Evolutionary conservation across 2,888 invertebrate genomes (phyloP).

Genomic region (Polydrusus pterygomalis): DNA sequence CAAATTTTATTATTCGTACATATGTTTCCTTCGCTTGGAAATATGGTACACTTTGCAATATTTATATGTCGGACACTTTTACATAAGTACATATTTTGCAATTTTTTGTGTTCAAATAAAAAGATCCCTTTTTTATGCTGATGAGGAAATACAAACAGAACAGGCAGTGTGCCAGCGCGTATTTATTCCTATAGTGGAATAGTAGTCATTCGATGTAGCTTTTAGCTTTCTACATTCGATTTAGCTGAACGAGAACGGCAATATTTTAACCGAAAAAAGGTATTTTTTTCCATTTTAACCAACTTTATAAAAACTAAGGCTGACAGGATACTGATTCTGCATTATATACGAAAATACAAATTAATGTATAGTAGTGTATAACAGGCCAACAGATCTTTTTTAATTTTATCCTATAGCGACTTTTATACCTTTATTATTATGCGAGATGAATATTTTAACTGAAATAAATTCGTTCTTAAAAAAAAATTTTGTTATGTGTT

Average conservation of each 20-base stretch:
- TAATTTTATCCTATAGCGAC: too few species aligned
- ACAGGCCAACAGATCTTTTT: too few species aligned
- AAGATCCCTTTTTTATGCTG: conserved; percentile 9
- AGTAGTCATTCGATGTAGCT: neutral
- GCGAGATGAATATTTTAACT: too few species aligned
- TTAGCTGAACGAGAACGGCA: neutral
- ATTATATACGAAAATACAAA: too few species aligned
- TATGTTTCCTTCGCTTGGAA: neutral
- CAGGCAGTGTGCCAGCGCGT: neutral
- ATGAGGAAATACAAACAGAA: neutral
- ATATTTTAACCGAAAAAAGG: neutral
- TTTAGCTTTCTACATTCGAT: neutral
- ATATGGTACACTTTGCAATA: conserved; percentile 1
- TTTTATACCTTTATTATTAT: too few species aligned
- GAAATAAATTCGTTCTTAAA: too few species aligned
- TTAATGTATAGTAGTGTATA: too few species aligned
- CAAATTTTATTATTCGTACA: conserved; percentile 5
- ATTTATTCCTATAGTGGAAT: neutral
- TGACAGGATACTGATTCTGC: too few species aligned
- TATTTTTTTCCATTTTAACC: too few species aligned
- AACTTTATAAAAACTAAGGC: too few species aligned
- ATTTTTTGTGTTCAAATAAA: neutral
- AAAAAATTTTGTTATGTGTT: too few species aligned
- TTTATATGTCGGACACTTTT: conserved; percentile 6
- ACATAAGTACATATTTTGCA: neutral